A percentile compares a stretch with the other conserved stretches of the same genome.
These are phyloP conservation scores for Isichthys henryi DNA, from an alignment of 2,113 vertebrate genomes.

Conservation along the genomic window DNA sequence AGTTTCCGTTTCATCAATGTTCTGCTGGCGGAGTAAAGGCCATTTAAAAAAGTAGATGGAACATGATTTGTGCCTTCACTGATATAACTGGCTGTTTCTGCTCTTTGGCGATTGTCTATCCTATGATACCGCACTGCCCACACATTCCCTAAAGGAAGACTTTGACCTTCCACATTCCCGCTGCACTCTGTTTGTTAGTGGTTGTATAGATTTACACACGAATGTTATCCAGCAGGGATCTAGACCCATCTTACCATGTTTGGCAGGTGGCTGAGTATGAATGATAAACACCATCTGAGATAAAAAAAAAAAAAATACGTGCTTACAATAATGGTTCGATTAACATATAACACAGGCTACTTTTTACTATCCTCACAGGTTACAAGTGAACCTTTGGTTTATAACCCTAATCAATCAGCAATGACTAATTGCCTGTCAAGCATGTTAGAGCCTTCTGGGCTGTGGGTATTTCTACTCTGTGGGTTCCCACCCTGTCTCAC, in stretches of 20 bases:
- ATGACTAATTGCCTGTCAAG: neutral
- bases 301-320: neutral
- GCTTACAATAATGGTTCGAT: neutral
- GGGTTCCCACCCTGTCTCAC: neutral
- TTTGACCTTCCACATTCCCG: neutral
- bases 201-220: neutral
- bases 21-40: neutral
- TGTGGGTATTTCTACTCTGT: neutral
- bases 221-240: neutral
- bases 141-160: neutral
- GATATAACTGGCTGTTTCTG: neutral
- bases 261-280: neutral
- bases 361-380: neutral
- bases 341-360: neutral
- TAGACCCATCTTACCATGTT: neutral
- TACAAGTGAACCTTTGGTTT: neutral
- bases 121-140: neutral
- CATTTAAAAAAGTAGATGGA: neutral
- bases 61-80: neutral
- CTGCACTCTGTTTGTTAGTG: neutral
- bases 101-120: neutral
- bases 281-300: neutral
- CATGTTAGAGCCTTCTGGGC: neutral
- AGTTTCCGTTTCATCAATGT: neutral
- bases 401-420: neutral